These are phyloP conservation scores for Passer domesticus DNA, from an alignment of 2,113 vertebrate species.

Conservation along the genomic window DNA sequence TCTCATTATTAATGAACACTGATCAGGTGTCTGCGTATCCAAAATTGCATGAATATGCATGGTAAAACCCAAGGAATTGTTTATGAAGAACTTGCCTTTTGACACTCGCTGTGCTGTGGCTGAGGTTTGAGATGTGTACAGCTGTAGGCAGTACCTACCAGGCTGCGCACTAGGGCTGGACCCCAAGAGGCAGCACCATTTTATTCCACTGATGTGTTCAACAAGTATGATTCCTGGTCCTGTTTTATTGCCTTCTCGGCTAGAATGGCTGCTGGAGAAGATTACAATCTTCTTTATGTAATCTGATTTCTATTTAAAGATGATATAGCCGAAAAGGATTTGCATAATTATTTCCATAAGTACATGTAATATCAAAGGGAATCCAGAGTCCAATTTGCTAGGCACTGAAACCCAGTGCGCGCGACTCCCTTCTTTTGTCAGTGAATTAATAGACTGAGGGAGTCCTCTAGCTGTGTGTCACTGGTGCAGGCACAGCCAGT, in stretches of 20 bases:
- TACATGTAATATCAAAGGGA: slow-evolving; percentile 60
- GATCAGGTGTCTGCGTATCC: slow-evolving; percentile 74
- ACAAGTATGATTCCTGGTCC: slow-evolving; percentile 60
- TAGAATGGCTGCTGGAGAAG: slow-evolving; percentile 57
- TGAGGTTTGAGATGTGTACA: neutral
- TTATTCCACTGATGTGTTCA: slow-evolving; percentile 57
- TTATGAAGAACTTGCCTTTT: slow-evolving; percentile 58
- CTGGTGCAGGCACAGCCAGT: neutral
- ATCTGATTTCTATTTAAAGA: slow-evolving; percentile 75
- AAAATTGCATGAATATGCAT: slow-evolving; percentile 81
- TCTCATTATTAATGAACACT: slow-evolving; percentile 80
- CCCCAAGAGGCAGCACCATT: slow-evolving; percentile 19
- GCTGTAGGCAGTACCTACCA: neutral
- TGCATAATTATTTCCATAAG: slow-evolving; percentile 78
- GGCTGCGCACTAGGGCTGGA: neutral
- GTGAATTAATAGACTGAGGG: slow-evolving; percentile 65
- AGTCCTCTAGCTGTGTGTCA: slow-evolving; percentile 56
- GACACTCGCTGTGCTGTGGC: neutral
- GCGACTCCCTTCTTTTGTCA: slow-evolving; percentile 43
- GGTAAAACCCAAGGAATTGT: slow-evolving; percentile 68
- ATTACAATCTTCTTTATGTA: slow-evolving; percentile 70
- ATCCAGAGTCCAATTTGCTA: slow-evolving; percentile 62
- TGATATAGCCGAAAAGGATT: slow-evolving; percentile 71
- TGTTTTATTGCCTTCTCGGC: slow-evolving; percentile 47
- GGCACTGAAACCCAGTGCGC: slow-evolving; percentile 34